Conservation (phyloP, 1,140 invertebrate species). For the Bombus vancouverensis region DNA sequence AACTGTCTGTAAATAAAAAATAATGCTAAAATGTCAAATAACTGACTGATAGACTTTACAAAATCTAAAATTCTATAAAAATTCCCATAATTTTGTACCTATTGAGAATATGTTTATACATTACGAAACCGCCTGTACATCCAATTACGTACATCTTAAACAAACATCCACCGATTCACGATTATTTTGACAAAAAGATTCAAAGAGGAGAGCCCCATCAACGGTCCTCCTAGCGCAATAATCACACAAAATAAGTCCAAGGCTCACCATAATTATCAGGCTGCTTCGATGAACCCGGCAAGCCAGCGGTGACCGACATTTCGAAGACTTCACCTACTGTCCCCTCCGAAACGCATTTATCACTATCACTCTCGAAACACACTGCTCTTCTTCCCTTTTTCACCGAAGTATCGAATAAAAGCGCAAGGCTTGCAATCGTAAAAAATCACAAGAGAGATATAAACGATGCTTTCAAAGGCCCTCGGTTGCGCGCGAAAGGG, state of each 20-base stretch:
- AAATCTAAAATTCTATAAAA: too few relatives aligned
- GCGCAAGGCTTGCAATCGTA: background rate
- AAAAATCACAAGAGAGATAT: background rate
- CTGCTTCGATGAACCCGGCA: conserved; percentile 70
- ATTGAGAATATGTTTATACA: background rate
- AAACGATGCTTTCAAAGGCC: background rate
- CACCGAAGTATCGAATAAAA: too few relatives aligned
- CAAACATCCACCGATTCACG: background rate
- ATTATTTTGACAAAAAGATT: background rate
- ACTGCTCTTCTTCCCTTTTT: too few relatives aligned
- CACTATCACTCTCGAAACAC: conserved; percentile 60
- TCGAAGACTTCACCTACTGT: conserved; percentile 56
- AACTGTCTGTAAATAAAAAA: too few relatives aligned
- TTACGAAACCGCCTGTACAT: background rate
- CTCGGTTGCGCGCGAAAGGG: background rate
- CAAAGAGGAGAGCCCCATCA: background rate
- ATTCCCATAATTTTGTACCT: too few relatives aligned
- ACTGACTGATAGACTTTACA: too few relatives aligned
- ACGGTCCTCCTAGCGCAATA: background rate
- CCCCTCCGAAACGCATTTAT: conserved; percentile 63
- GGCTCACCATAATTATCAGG: conserved; percentile 71
- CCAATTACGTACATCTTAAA: background rate
- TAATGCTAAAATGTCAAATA: too few relatives aligned
- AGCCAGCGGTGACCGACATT: conserved; percentile 74
- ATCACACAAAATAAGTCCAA: background rate